A percentile compares a stretch with the other conserved stretches of the same genome.
Evolutionary conservation across 2,797 vertebrate genomes (phyloP).

Genomic region (Cuculus canorus): DNA sequence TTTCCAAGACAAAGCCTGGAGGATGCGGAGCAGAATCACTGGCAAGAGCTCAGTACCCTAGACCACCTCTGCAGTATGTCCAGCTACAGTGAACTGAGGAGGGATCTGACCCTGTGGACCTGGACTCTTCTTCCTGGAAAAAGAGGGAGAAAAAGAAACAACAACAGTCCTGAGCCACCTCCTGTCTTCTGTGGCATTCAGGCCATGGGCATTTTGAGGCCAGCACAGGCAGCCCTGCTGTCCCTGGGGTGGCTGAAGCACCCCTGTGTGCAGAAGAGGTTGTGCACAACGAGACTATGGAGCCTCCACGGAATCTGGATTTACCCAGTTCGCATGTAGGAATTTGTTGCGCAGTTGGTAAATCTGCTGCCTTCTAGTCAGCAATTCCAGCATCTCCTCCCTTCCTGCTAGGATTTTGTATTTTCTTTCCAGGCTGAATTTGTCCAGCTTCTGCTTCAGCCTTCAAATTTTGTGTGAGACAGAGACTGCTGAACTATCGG

Average conservation of each 20-base stretch:
- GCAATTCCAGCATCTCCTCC: background rate
- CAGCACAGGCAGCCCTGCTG: background rate
- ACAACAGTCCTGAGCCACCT: background rate
- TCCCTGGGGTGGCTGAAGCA: background rate
- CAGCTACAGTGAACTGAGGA: fast-evolving
- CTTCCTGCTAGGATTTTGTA: background rate
- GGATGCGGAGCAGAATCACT: background rate
- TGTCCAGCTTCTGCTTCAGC: background rate
- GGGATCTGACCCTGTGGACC: background rate
- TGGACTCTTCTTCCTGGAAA: background rate
- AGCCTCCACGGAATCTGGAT: background rate
- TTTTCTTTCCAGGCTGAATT: background rate
- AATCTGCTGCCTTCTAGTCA: background rate
- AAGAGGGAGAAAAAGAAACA: background rate
- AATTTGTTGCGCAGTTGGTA: background rate
- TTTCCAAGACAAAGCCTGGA: background rate
- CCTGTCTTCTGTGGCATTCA: background rate
- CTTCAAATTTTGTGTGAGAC: background rate
- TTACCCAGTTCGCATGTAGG: background rate
- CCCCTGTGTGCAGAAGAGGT: background rate
- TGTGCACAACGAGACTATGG: background rate
- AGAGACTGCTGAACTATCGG: background rate
- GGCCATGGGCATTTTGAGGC: fast-evolving
- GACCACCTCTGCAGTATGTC: fast-evolving
- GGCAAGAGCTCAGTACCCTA: background rate